These are phyloP conservation scores for Gasterosteus aculeatus DNA, from an alignment of 2,113 vertebrate genomes.

Conservation along the genomic window DNA sequence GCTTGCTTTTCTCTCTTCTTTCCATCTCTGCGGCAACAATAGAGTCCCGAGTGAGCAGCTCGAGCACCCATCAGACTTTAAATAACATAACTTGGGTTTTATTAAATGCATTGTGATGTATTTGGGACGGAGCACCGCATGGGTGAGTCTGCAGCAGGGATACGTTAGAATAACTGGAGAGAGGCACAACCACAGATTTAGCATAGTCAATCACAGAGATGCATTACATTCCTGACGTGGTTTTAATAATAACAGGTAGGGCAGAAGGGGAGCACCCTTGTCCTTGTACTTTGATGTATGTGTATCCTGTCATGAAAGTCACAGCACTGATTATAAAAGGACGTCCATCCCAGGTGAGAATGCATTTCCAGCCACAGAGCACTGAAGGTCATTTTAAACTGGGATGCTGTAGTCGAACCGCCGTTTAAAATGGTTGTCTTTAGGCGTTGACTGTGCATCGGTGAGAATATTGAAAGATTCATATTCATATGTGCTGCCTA, in stretches of 20 bases:
- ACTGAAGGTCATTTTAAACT: slow-evolving; percentile 81
- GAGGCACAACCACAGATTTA: slow-evolving; percentile 32
- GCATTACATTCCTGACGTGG: slow-evolving; percentile 16
- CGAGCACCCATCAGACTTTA: slow-evolving; percentile 38
- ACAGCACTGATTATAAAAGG: slow-evolving; percentile 31
- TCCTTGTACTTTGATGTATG: slow-evolving; percentile 6
- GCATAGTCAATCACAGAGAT: slow-evolving; percentile 29
- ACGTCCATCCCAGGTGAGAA: slow-evolving; percentile 67
- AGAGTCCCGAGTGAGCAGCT: slow-evolving; percentile 3
- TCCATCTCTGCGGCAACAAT: slow-evolving; percentile 3
- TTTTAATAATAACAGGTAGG: slow-evolving; percentile 36
- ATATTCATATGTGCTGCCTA: slow-evolving; percentile 11
- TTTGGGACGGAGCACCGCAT: slow-evolving; percentile 68
- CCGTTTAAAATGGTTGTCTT: slow-evolving; percentile 65
- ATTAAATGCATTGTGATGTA: slow-evolving; percentile 75
- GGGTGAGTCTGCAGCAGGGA: slow-evolving; percentile 61
- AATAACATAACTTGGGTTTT: slow-evolving; percentile 25
- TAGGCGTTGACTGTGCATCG: slow-evolving; percentile 32
- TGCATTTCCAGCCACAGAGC: slow-evolving; percentile 57
- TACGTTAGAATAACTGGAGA: slow-evolving; percentile 49
- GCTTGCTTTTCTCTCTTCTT: neutral
- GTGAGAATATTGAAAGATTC: slow-evolving; percentile 21
- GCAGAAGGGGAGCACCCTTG: neutral
- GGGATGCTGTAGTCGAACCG: slow-evolving; percentile 42
- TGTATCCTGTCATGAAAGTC: neutral